phyloP scores from a whole-genome alignment of 2,113 vertebrate species.

The Oncorhynchus keta region DNA sequence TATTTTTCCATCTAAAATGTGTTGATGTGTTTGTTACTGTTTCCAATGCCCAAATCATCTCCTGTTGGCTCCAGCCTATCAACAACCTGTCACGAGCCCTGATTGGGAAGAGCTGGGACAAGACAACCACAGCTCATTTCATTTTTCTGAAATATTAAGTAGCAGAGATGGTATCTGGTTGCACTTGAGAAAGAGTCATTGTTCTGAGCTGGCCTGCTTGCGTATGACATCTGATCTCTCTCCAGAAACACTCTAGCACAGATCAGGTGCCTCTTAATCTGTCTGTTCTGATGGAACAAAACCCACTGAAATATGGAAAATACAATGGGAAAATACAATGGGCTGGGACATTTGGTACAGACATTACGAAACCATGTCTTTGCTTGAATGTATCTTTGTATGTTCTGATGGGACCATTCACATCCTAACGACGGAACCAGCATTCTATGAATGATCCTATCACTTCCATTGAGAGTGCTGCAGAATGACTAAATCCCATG shows the following conservation, averaged over 20 bases:
- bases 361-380: too few relatives aligned
- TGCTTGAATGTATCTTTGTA: too few relatives aligned
- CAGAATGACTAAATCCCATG: not conserved
- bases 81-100: conserved; percentile 13
- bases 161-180: conserved; percentile 62
- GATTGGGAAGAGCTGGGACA: conserved; percentile 26
- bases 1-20: not conserved
- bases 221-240: conserved; percentile 64
- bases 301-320: not conserved
- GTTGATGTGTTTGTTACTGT: not conserved
- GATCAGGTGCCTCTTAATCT: conserved; percentile 60
- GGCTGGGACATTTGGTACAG: not conserved
- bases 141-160: conserved; percentile 71
- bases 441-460: not conserved
- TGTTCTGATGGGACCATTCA: not conserved
- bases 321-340: not conserved
- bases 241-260: conserved; percentile 54
- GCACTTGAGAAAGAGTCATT: conserved; percentile 61
- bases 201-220: conserved; percentile 43
- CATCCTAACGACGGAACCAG: not conserved
- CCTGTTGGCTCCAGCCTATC: not conserved
- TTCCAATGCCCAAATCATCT: not conserved
- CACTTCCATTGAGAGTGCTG: not conserved
- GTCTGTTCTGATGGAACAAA: not conserved
- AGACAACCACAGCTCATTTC: conserved; percentile 25